Percentiles rank a stretch among this genome's conserved stretches.
These are phyloP conservation scores for Trachops cirrhosus DNA, from an alignment of 2,797 vertebrate genomes.

Conservation along the genomic window DNA sequence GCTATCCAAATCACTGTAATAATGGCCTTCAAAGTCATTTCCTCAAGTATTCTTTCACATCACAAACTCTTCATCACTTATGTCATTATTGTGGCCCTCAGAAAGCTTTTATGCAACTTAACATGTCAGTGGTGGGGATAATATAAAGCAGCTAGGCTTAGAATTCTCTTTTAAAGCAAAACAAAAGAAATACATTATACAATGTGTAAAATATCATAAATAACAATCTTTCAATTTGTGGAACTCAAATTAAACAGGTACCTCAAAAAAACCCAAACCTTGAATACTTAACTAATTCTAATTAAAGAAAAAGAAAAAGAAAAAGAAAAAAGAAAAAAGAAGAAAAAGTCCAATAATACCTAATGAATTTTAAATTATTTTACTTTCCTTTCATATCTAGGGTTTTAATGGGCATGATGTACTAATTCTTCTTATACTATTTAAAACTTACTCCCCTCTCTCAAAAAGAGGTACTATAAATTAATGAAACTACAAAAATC, in stretches of 20 bases:
- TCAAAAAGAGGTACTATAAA: not conserved
- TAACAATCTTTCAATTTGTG: not conserved
- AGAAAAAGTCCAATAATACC: not conserved
- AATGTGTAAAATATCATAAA: not conserved
- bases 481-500: not conserved
- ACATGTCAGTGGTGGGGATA: slow-evolving; percentile 24
- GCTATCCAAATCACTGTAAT: slow-evolving; percentile 45
- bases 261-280: not conserved
- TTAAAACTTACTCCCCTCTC: not conserved
- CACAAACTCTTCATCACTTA: slow-evolving; percentile 52
- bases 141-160: slow-evolving; percentile 17
- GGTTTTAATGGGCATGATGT: not conserved
- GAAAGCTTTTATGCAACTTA: slow-evolving; percentile 47
- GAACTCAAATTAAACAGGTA: not conserved
- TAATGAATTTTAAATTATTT: not conserved
- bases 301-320: no score
- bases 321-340: no score
- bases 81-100: slow-evolving; percentile 65
- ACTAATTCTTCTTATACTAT: not conserved
- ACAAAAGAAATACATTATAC: not conserved
- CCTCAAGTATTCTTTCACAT: slow-evolving; percentile 32
- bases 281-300: not conserved
- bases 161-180: slow-evolving; percentile 5
- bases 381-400: not conserved
- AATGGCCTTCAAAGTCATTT: slow-evolving; percentile 33